Conservation (phyloP, 2,797 vertebrate genomes). For the Lycodopsis pacificus region DNA sequence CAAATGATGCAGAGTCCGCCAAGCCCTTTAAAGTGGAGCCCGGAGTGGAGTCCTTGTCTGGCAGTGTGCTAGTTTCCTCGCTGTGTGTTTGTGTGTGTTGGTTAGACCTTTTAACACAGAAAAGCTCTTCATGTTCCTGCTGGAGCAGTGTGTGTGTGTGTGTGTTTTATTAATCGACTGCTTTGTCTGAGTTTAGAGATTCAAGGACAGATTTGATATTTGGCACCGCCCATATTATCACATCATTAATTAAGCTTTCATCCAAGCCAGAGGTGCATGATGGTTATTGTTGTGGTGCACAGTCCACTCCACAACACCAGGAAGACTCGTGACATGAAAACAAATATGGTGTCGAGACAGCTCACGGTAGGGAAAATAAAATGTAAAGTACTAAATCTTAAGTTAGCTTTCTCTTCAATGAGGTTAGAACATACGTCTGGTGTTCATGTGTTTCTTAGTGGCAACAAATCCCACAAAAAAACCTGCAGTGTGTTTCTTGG, state of each 20-base stretch:
- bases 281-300: neutral
- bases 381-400: neutral
- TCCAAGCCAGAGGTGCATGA: conserved; percentile 28
- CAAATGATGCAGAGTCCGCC: conserved; percentile 66
- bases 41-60: conserved; percentile 63
- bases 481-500: no score
- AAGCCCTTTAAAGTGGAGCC: conserved; percentile 81
- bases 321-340: no score
- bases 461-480: conserved; percentile 9
- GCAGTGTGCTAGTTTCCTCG: conserved; percentile 51
- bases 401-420: neutral
- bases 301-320: neutral
- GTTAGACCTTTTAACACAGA: no score
- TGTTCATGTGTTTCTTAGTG: neutral
- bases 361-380: neutral
- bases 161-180: conserved; percentile 39
- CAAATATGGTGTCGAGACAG: neutral
- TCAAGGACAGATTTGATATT: conserved; percentile 49
- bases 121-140: no score
- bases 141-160: no score
- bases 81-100: conserved; percentile 12
- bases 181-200: conserved; percentile 46
- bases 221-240: conserved; percentile 29
- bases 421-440: neutral
- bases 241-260: conserved; percentile 25